A percentile compares a stretch with the other conserved stretches of the same genome.
These are phyloP conservation scores for Temnopleurus reevesii DNA, from an alignment of 53 echinoderm and acorn worm genomes.

Conservation along the genomic window DNA sequence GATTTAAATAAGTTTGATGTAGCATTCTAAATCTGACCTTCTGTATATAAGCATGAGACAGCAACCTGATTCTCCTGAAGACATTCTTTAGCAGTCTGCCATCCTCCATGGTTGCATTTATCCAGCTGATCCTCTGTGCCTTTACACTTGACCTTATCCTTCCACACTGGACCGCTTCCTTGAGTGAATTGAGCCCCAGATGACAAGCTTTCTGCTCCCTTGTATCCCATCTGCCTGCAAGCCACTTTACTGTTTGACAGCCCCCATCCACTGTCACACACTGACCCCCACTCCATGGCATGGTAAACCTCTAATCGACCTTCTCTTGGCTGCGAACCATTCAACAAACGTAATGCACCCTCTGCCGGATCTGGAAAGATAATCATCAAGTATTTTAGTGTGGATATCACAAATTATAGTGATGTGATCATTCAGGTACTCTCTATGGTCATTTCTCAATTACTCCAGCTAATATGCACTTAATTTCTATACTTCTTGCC, in stretches of 20 bases:
- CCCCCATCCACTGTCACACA: slow-evolving; percentile 3
- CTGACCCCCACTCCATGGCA: background rate
- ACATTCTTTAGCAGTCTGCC: background rate
- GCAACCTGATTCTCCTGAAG: background rate
- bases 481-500: too few species aligned
- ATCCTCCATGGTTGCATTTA: background rate
- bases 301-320: slow-evolving; percentile 6
- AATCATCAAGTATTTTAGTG: too few species aligned
- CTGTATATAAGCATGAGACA: background rate
- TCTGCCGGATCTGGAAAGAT: slow-evolving; percentile 1
- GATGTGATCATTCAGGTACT: too few species aligned
- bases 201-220: background rate
- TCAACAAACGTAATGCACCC: background rate
- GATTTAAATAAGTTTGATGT: too few species aligned
- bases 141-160: background rate
- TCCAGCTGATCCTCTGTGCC: slow-evolving; percentile 1
- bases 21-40: background rate
- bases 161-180: background rate
- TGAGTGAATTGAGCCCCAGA: background rate
- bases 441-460: too few species aligned
- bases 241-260: background rate
- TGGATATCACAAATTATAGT: too few species aligned
- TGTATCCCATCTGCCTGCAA: slow-evolving; percentile 4
- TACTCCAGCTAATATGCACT: too few species aligned
- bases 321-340: background rate